phyloP scores from a whole-genome alignment of 2,113 vertebrate species.

The Bucco capensis region DNA sequence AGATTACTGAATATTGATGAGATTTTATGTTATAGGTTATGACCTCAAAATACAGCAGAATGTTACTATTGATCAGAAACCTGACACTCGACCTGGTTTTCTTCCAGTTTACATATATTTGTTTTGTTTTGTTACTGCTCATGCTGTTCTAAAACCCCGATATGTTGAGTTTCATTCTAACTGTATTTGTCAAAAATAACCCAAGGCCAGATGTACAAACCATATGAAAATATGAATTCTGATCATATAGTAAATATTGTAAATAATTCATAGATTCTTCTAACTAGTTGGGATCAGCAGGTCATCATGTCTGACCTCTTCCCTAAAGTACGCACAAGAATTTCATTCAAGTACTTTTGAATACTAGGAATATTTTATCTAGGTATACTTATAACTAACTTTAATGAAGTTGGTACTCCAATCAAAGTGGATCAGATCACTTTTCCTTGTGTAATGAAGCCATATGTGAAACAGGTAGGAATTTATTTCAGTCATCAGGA shows the following conservation, averaged over 20 bases:
- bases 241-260: not conserved
- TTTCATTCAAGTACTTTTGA: not conserved
- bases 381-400: not conserved
- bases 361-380: not conserved
- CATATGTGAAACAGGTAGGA: not conserved
- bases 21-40: not conserved
- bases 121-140: not conserved
- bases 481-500: not conserved
- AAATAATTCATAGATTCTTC: not conserved
- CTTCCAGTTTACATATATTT: not conserved
- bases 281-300: not conserved
- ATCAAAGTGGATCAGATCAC: not conserved
- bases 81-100: not conserved
- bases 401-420: not conserved
- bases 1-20: not conserved
- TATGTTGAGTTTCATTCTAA: not conserved
- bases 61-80: not conserved
- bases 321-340: not conserved
- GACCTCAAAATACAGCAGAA: not conserved
- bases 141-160: not conserved
- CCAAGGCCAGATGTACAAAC: not conserved
- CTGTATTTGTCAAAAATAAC: not conserved
- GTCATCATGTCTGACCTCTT: not conserved
- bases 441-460: not conserved
- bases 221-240: not conserved